Conservation (phyloP, 2,797 vertebrate species). For the Acomys russatus region DNA sequence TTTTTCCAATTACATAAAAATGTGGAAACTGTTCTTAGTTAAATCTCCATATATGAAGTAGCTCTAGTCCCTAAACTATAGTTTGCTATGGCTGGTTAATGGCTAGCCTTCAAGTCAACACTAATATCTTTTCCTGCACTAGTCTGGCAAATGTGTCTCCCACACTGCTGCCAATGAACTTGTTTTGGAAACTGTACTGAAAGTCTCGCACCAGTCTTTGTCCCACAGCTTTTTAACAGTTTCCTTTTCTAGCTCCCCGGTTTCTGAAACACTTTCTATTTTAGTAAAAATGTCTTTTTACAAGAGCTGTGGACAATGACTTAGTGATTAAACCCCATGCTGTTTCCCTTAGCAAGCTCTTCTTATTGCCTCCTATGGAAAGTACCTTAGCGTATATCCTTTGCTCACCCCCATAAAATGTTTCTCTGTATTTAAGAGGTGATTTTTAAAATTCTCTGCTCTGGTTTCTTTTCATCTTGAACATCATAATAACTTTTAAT, state of each 20-base stretch:
- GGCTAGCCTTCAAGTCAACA: not conserved
- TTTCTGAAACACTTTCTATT: not conserved
- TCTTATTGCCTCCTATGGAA: not conserved
- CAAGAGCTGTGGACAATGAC: not conserved
- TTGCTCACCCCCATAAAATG: slow-evolving; percentile 17
- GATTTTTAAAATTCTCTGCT: not conserved
- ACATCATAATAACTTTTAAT: not conserved
- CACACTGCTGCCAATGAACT: not conserved
- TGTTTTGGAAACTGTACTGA: not conserved
- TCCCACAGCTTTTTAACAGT: not conserved
- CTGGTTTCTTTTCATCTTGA: not conserved
- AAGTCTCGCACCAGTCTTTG: not conserved
- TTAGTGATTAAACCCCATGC: not conserved
- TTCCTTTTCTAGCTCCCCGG: not conserved
- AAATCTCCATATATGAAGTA: not conserved
- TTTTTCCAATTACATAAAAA: slow-evolving; percentile 56
- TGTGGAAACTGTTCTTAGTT: slow-evolving; percentile 11
- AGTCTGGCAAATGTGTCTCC: not conserved
- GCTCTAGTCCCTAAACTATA: not conserved
- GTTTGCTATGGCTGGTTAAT: not conserved
- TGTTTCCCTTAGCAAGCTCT: not conserved
- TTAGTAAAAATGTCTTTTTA: not conserved
- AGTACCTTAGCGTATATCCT: not conserved
- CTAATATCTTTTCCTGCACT: not conserved
- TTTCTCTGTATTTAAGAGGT: not conserved